Conservation (phyloP, 2,113 vertebrate genomes). For the Nycticryphes semicollaris region DNA sequence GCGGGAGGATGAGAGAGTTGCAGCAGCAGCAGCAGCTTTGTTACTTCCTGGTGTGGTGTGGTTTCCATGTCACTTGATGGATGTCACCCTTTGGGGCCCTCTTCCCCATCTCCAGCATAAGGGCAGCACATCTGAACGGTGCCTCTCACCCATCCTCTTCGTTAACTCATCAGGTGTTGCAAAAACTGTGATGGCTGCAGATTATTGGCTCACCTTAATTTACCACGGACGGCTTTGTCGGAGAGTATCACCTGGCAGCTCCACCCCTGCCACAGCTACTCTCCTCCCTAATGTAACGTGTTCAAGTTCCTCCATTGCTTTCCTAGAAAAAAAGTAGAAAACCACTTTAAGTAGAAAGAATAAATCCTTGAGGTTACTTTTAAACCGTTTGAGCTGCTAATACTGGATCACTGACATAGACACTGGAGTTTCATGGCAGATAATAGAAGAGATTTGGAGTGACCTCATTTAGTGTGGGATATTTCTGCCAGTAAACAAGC, state of each 20-base stretch:
- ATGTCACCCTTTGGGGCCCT: background rate
- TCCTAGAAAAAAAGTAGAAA: background rate
- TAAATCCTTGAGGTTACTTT: background rate
- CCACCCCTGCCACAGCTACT: background rate
- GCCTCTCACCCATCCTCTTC: background rate
- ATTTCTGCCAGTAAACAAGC: background rate
- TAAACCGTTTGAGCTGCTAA: background rate
- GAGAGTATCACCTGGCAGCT: background rate
- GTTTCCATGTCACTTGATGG: background rate
- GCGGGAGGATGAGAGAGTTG: background rate
- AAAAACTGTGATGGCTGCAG: background rate
- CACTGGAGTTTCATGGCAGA: background rate
- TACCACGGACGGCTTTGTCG: background rate
- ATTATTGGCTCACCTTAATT: background rate
- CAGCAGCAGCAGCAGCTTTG: background rate
- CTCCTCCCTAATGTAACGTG: background rate
- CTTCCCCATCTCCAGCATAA: background rate
- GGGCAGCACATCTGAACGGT: background rate
- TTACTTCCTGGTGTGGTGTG: background rate
- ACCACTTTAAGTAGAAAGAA: background rate
- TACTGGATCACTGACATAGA: background rate
- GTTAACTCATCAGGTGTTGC: background rate
- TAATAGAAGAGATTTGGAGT: background rate
- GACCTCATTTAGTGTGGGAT: background rate
- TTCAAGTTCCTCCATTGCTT: background rate